Evolutionary conservation across 2,797 vertebrate species (phyloP), one percentile per base, ranked within the genome.

Genomic region (Enteromius fasciolatus): DNA sequence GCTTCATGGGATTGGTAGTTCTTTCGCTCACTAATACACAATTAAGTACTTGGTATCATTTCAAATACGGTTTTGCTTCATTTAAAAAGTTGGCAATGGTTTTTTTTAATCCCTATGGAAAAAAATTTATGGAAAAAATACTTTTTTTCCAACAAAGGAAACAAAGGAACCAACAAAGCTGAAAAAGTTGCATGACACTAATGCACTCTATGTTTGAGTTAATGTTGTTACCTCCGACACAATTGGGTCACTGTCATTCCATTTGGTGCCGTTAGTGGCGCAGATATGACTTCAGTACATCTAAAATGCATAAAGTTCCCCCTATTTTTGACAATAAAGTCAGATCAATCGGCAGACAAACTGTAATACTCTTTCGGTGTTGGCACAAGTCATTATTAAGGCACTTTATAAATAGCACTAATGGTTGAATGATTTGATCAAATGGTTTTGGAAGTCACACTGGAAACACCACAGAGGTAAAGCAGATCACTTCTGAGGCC

Each of bases 401-500:
- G 87, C 83, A 85, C 83, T 85, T 86, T 74, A 82, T 66, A 80
- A 80, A 80, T 77, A 54, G 12, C 76, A 76, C 57, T 86, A 80
- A 6, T 20, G 33, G 18, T 70, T 61, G 39, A 70, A 67, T 76
- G 17, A 68, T 33, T 41, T 76, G 69, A 39, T 36, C 20, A 67
- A 67, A 81, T 44, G 44, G 39, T n/a, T 73, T 81, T 69, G 28
- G 68, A 57, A 81, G 54, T 31, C 57, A 81, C 81, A 78, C 23
- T 54, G 74, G 14, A 74, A 79, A 78, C 75, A 78, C 69, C 57
- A 66, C 84, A 85, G 54, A 63, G 61, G 50, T 80, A 39, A 61
- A 76, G 67, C 48, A 78, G 48, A 85, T 17, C 33, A 74, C 28
- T 61, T 59, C 69, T 81, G 80, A 33, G 48, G 77, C 31, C 73